Evolutionary conservation across 2,113 vertebrate species (phyloP), one percentile per base, ranked within the genome.

Genomic region (Pheucticus melanocephalus): DNA sequence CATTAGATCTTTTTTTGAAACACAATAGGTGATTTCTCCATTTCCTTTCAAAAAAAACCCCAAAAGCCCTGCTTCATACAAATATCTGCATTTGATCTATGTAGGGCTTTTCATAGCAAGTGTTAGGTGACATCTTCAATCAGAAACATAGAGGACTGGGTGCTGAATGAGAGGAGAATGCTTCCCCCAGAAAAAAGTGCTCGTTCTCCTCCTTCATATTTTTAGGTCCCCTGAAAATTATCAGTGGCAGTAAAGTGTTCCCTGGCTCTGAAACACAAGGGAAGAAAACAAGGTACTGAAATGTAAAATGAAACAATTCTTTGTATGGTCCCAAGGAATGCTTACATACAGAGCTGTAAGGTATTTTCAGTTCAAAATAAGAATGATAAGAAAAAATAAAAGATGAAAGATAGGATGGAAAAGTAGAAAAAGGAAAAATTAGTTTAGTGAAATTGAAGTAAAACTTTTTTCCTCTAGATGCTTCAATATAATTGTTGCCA

Each of bases 281-380:
- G 10, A 86, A 47, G 27, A 21, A 65, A 83, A 51, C 21, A 71
- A 37, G 18, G 35, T 44, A 82, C n/a, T 18, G 28, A 82, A 47
- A 72, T 42, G 25, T 53, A 76, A 81, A 92, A 89, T 48, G 48
- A 91, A 94, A 69, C 17, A 75, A 31, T 53, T 82, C 45, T 82
- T 60, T 88, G 16, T 22, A 63, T 19, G 33, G 60, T 27, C 51
- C 22, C 15, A 61, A 50, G n/a, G 63, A 91, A 80, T 1, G 7
- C 35, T 88, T 69, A 42, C 25, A 48, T 30, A 82, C 15, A 78
- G 53, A 80, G 28, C 24, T 87, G 28, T 44, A 45, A 84, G 48
- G 12, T 75, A 75, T 75, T 84, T 91, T 66, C 47, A 44, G 35
- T 40, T 85, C 30, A 79, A 82, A 84, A 84, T 5, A 11, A 6